These are phyloP conservation scores for Dysmachus trigonus DNA, from an alignment of 2,888 invertebrate species.

Conservation along the genomic window DNA sequence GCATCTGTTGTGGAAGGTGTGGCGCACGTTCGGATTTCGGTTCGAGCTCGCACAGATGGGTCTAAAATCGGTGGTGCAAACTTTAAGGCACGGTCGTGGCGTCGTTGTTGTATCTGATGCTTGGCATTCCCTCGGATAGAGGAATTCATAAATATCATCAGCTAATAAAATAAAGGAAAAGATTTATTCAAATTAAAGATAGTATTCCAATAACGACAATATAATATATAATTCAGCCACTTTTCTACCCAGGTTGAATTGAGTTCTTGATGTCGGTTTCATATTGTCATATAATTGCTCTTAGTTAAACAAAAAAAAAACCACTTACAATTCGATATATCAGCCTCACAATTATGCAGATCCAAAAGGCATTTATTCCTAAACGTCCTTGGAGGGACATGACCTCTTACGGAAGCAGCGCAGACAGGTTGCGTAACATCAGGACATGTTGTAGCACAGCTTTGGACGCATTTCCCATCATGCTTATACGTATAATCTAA, in stretches of 20 bases:
- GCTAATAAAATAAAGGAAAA: background rate
- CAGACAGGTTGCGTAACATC: background rate
- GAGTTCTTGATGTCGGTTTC: no score
- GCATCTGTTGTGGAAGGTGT: background rate
- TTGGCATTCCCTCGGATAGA: constrained; percentile 3
- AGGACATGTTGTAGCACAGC: background rate
- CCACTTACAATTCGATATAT: background rate
- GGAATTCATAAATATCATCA: constrained; percentile 4
- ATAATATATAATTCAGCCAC: no score
- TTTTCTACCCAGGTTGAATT: background rate
- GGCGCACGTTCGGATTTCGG: background rate
- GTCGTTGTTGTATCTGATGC: background rate
- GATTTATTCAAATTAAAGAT: background rate
- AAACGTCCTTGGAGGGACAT: background rate
- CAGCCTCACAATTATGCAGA: constrained; percentile 8
- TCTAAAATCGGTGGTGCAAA: background rate
- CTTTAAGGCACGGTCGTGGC: background rate
- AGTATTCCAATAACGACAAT: no score
- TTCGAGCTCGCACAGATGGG: background rate
- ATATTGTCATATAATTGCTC: no score
- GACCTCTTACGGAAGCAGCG: background rate
- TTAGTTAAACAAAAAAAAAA: background rate
- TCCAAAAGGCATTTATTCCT: background rate
- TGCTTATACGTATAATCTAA: constrained; percentile 15
- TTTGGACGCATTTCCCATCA: constrained; percentile 2